These are phyloP conservation scores for Pteropus alecto DNA, from an alignment of 2,113 vertebrate species.

Conservation along the genomic window DNA sequence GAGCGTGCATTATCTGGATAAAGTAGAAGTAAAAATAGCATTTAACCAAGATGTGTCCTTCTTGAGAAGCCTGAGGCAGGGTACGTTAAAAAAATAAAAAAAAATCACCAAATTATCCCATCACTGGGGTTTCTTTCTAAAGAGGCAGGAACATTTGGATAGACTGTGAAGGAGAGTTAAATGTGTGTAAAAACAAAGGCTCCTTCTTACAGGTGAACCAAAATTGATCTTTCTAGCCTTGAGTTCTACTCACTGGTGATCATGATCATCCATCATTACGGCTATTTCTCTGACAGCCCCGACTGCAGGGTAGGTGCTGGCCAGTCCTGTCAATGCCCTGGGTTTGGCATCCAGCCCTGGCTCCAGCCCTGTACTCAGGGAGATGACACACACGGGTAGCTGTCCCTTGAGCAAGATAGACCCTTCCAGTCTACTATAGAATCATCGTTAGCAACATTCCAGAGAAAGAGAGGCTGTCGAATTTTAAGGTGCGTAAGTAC, in stretches of 20 bases:
- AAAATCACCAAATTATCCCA: conserved; percentile 42
- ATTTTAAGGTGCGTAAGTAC: not conserved
- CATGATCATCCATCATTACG: not conserved
- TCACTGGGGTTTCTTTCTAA: conserved; percentile 6
- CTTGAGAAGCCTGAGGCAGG: conserved; percentile 15
- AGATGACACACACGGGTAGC: not conserved
- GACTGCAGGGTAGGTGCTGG: rapidly evolving
- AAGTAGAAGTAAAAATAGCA: not conserved
- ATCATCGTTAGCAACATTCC: not conserved
- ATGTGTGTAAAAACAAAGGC: conserved; percentile 12
- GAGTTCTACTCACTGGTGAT: not conserved
- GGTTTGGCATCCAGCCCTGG: not conserved
- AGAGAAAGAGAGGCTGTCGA: not conserved
- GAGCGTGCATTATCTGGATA: conserved; percentile 39
- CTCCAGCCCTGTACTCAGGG: not conserved
- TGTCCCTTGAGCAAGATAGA: not conserved
- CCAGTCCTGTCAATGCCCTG: not conserved
- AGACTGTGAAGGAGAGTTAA: conserved; percentile 54
- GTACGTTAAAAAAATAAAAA: conserved; percentile 37
- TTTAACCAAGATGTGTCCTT: not conserved
- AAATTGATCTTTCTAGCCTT: conserved; percentile 53
- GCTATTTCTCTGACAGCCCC: not conserved
- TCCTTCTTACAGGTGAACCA: conserved; percentile 51
- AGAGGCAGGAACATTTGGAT: conserved; percentile 51
- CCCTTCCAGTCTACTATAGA: not conserved